Conservation (phyloP, 2,113 vertebrate genomes). For the Xiphias gladius region DNA sequence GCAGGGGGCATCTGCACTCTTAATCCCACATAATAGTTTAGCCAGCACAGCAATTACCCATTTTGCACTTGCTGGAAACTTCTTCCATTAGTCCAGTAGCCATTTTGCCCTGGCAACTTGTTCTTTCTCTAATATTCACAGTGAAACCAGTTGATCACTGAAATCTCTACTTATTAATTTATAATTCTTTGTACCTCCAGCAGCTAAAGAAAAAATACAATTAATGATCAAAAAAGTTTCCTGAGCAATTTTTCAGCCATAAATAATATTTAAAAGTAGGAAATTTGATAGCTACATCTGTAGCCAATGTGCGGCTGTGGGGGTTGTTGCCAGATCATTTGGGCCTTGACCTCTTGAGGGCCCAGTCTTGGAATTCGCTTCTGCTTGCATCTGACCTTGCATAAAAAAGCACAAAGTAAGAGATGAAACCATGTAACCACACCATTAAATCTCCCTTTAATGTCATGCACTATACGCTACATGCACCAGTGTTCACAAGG, state of each 20-base stretch:
- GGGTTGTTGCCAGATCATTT: constrained; percentile 37
- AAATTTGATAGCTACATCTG: constrained; percentile 26
- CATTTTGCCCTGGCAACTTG: neutral
- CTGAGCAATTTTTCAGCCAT: neutral
- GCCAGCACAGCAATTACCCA: neutral
- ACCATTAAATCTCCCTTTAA: neutral
- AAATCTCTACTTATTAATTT: neutral
- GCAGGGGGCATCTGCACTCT: neutral
- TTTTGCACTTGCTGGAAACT: neutral
- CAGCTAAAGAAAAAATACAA: constrained; percentile 7
- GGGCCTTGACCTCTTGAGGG: constrained; percentile 30
- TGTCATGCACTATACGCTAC: neutral
- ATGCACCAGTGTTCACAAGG: neutral
- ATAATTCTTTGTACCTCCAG: neutral
- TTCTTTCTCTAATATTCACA: neutral
- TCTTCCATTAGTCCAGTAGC: neutral
- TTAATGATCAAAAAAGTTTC: neutral
- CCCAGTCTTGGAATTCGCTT: constrained; percentile 5
- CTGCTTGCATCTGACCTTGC: constrained; percentile 27
- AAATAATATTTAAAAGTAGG: constrained; percentile 11
- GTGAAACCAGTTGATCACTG: neutral
- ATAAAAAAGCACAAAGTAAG: neutral
- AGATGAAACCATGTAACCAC: neutral
- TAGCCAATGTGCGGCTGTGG: constrained; percentile 1
- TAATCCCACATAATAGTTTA: neutral